Evolutionary conservation across 1,140 invertebrate species (phyloP).

Genomic region (Neodiprion virginianus): DNA sequence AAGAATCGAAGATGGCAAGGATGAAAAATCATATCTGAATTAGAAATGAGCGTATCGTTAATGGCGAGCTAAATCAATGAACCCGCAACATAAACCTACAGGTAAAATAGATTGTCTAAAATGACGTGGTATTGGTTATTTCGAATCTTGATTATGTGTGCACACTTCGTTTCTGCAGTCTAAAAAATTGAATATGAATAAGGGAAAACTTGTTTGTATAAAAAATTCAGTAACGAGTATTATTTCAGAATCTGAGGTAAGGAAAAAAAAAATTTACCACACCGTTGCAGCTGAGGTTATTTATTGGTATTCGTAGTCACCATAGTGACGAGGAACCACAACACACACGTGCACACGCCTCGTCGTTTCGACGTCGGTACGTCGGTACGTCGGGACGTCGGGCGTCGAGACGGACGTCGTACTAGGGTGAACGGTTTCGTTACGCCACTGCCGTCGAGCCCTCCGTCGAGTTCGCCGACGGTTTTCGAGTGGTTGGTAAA

Average conservation of each 20-base stretch:
- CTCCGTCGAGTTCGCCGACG: background rate
- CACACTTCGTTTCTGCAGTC: no score
- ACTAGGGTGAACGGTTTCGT: background rate
- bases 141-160: no score
- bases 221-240: background rate
- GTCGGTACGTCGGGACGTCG: background rate
- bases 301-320: background rate
- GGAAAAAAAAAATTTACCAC: no score
- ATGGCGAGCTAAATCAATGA: no score
- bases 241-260: no score
- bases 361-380: background rate
- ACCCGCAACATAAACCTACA: no score
- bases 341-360: conserved; percentile 6
- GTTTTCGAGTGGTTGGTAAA: no score
- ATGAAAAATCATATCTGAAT: background rate
- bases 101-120: no score
- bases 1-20: background rate
- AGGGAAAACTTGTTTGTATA: no score
- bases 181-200: no score
- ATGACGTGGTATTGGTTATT: no score
- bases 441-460: background rate
- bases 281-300: background rate
- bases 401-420: background rate
- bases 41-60: no score
- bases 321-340: background rate